Percentiles rank a stretch among this genome's conserved stretches.
phyloP scores from a whole-genome alignment of 30 jellyfish, hydroid and myxozoan genomes.

The Hydractinia symbiolongicarpus region DNA sequence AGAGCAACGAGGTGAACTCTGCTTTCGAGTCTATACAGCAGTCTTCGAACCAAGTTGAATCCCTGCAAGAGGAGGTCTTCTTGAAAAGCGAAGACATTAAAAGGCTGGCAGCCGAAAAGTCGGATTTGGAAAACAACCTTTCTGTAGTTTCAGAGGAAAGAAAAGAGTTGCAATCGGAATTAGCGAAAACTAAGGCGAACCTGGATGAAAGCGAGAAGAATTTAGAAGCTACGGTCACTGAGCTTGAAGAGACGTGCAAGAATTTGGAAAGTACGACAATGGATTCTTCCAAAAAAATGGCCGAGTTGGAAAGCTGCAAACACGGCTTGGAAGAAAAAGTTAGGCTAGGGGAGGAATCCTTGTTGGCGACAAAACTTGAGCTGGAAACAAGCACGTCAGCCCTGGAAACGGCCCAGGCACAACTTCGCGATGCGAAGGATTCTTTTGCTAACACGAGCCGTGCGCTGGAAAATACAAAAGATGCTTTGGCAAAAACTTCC shows the following conservation, averaged over 20 bases:
- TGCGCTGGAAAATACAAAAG: background rate
- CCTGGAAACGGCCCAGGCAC: background rate
- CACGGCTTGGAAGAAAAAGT: background rate
- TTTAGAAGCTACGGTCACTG: background rate
- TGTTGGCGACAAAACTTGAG: background rate
- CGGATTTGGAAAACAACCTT: background rate
- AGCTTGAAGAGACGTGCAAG: background rate
- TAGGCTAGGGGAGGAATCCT: background rate
- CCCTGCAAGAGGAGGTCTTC: background rate
- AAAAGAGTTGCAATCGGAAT: background rate
- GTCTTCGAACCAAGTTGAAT: background rate
- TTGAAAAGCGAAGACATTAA: background rate
- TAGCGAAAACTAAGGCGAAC: background rate
- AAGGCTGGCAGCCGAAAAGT: background rate
- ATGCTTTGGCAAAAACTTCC: background rate
- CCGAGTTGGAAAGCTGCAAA: background rate
- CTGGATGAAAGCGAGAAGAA: background rate
- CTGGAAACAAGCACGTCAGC: background rate
- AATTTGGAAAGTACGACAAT: background rate
- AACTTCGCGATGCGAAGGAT: background rate
- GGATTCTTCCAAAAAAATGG: background rate
- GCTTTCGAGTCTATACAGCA: background rate
- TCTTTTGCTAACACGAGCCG: background rate
- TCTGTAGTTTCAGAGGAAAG: background rate
- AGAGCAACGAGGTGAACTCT: background rate